Conservation (phyloP, 2,888 invertebrate genomes). For the Danaus chrysippus region DNA sequence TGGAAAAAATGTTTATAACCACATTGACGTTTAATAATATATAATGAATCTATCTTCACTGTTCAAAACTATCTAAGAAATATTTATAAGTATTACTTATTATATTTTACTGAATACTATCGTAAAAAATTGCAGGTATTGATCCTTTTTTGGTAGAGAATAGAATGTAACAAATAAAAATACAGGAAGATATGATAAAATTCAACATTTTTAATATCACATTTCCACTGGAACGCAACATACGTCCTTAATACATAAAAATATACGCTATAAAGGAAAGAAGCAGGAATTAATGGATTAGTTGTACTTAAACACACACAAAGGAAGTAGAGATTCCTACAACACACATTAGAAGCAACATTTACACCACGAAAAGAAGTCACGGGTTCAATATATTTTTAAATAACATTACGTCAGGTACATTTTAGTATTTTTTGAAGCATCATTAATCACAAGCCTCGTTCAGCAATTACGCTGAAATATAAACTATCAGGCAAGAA, state of each 20-base stretch:
- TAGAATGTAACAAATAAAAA: not conserved
- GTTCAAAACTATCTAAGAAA: too few species aligned
- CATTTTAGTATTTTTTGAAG: slow-evolving; percentile 45
- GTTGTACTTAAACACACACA: slow-evolving; percentile 33
- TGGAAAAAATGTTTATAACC: too few species aligned
- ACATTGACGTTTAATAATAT: too few species aligned
- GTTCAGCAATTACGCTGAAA: slow-evolving; percentile 40
- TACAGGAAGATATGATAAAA: slow-evolving; percentile 37
- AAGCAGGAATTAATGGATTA: slow-evolving; percentile 32
- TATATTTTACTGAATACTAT: too few species aligned
- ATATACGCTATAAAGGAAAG: slow-evolving; percentile 38
- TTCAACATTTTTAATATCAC: slow-evolving; percentile 75
- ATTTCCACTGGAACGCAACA: slow-evolving; percentile 68
- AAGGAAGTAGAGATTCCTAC: slow-evolving; percentile 36
- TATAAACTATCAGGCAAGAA: slow-evolving; percentile 58
- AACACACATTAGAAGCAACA: slow-evolving; percentile 35
- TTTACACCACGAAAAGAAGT: slow-evolving; percentile 46
- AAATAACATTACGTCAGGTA: slow-evolving; percentile 67
- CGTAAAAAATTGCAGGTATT: too few species aligned
- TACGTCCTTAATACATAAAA: slow-evolving; percentile 47
- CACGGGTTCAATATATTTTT: slow-evolving; percentile 46
- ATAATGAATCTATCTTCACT: too few species aligned
- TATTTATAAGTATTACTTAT: too few species aligned
- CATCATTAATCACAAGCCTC: slow-evolving; percentile 44
- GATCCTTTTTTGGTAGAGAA: too few species aligned